phyloP scores from a whole-genome alignment of 2,888 invertebrate genomes.

The Zonitis immaculata region DNA sequence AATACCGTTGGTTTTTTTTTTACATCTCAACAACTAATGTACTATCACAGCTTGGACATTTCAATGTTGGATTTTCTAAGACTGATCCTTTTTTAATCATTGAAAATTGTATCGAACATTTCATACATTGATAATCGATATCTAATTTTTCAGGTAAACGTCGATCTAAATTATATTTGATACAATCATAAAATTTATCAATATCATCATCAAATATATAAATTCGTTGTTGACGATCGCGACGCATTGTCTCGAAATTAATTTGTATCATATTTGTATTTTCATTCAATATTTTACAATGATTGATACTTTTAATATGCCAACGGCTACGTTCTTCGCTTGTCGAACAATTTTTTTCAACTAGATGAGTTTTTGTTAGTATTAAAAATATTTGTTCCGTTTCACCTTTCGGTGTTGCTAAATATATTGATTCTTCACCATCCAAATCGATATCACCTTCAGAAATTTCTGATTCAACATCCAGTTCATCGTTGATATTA shows the following conservation, averaged over 20 bases:
- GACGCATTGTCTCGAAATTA: slow-evolving; percentile 51
- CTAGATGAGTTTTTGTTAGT: slow-evolving; percentile 41
- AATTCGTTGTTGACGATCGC: slow-evolving; percentile 54
- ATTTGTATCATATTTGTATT: background rate
- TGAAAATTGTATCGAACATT: slow-evolving; percentile 59
- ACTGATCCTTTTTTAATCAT: slow-evolving; percentile 44
- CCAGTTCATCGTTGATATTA: background rate
- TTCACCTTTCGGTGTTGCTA: slow-evolving; percentile 42
- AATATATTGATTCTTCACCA: slow-evolving; percentile 43
- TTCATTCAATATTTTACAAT: slow-evolving; percentile 2
- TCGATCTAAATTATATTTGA: slow-evolving; percentile 34
- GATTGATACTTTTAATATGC: background rate
- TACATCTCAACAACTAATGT: slow-evolving; percentile 51
- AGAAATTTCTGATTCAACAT: slow-evolving; percentile 23
- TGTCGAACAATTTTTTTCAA: slow-evolving; percentile 41
- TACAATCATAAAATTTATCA: slow-evolving; percentile 40
- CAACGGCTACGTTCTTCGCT: slow-evolving; percentile 32
- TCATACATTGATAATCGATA: slow-evolving; percentile 55
- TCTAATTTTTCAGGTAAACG: slow-evolving; percentile 47
- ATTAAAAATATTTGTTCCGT: slow-evolving; percentile 43
- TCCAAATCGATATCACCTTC: slow-evolving; percentile 37
- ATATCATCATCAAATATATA: slow-evolving; percentile 56
- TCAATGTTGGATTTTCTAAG: slow-evolving; percentile 27
- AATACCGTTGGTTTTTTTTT: no score
- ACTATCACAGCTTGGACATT: slow-evolving; percentile 59